A percentile compares a stretch with the other conserved stretches of the same genome.
phyloP scores from a whole-genome alignment of 2,113 vertebrate species.

The Climacteris rufus region DNA sequence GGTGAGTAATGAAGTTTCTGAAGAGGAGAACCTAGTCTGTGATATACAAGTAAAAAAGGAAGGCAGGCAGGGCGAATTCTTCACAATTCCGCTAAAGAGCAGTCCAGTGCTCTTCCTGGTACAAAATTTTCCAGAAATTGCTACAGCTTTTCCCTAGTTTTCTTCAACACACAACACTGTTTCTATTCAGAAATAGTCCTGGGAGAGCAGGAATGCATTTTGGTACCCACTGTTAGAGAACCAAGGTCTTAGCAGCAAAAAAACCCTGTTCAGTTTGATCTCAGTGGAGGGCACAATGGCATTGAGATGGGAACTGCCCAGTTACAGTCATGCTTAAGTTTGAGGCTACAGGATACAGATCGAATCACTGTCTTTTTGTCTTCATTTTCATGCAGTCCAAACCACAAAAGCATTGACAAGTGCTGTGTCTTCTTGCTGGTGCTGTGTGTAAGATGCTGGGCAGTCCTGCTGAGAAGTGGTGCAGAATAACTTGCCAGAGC shows the following conservation, averaged over 20 bases:
- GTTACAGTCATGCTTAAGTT: not conserved
- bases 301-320: not conserved
- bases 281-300: not conserved
- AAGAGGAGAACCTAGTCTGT: not conserved
- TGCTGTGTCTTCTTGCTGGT: not conserved
- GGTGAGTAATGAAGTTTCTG: not conserved
- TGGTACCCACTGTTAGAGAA: not conserved
- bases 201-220: not conserved
- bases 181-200: not conserved
- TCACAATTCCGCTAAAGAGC: not conserved
- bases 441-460: not conserved
- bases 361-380: not conserved
- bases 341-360: rapidly evolving
- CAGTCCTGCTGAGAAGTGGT: not conserved
- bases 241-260: not conserved
- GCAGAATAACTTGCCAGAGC: not conserved
- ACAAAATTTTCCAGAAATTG: not conserved
- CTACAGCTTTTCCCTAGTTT: not conserved
- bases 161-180: not conserved
- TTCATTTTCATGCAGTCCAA: not conserved
- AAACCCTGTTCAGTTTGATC: not conserved
- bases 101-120: not conserved
- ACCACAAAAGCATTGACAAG: not conserved
- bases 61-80: not conserved
- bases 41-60: not conserved